A percentile compares a stretch with the other conserved stretches of the same genome.
phyloP scores from a whole-genome alignment of 2,113 vertebrate species.

The Myotis brandtii region DNA sequence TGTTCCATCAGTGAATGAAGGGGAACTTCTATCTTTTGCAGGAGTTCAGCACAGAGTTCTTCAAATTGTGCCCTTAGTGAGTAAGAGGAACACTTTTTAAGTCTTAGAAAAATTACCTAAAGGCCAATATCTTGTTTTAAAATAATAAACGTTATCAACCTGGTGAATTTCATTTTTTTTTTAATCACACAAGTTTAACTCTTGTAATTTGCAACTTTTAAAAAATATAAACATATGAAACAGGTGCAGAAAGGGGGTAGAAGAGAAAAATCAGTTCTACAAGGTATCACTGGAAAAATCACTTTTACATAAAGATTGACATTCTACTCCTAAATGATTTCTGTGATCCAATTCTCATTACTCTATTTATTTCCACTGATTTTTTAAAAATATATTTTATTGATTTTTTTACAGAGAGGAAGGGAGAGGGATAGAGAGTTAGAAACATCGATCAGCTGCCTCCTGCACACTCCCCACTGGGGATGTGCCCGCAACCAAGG shows the following conservation, averaged over 20 bases:
- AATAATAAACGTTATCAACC: neutral
- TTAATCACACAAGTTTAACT: neutral
- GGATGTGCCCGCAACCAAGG: no score
- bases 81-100: neutral
- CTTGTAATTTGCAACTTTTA: neutral
- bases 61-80: conserved; percentile 88
- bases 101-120: neutral
- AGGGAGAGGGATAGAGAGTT: no score
- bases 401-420: no score
- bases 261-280: neutral
- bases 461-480: no score
- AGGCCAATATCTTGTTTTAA: neutral
- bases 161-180: neutral
- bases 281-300: neutral
- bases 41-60: conserved; percentile 87
- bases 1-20: conserved; percentile 87
- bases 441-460: no score
- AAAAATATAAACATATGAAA: neutral
- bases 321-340: neutral
- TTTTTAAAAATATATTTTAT: neutral
- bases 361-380: neutral
- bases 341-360: neutral
- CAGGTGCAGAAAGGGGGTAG: neutral
- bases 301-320: neutral
- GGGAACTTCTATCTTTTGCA: conserved; percentile 87